These are phyloP conservation scores for Oscheius sp. DNA, from an alignment of 2,888 invertebrate genomes.

Conservation along the genomic window DNA sequence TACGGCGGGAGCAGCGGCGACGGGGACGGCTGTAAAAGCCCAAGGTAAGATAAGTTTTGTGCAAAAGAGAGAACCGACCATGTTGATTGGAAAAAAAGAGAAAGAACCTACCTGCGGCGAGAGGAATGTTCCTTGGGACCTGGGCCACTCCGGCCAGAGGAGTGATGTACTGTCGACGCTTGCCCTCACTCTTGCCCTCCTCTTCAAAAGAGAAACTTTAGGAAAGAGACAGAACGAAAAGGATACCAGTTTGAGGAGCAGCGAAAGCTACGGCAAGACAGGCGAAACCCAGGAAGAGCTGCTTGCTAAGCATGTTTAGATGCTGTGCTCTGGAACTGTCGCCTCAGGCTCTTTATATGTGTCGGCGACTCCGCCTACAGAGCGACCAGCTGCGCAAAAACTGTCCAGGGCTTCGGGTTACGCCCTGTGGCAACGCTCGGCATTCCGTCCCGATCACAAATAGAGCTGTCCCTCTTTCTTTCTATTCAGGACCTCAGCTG, in stretches of 20 bases:
- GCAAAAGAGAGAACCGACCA: slow-evolving; percentile 13
- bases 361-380: slow-evolving; percentile 17
- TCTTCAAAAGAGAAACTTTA: slow-evolving; percentile 31
- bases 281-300: slow-evolving; percentile 40
- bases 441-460: slow-evolving; percentile 30
- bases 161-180: slow-evolving; percentile 67
- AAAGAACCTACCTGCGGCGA: slow-evolving; percentile 30
- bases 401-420: slow-evolving; percentile 33
- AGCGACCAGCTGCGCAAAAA: slow-evolving; percentile 33
- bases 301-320: slow-evolving; percentile 38
- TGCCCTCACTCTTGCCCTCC: slow-evolving; percentile 55
- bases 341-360: slow-evolving; percentile 12
- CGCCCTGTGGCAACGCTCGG: slow-evolving; percentile 31
- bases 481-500: no score
- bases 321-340: slow-evolving; percentile 25
- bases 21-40: slow-evolving; percentile 34
- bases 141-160: slow-evolving; percentile 58
- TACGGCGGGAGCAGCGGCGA: slow-evolving; percentile 24
- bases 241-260: slow-evolving; percentile 49
- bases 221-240: slow-evolving; percentile 14
- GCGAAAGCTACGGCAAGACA: slow-evolving; percentile 49
- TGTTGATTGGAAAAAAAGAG: slow-evolving; percentile 1
- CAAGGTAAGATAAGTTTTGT: not conserved
- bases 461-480: not conserved
- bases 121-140: slow-evolving; percentile 46